A percentile compares a stretch with the other conserved stretches of the same genome.
Conservation (phyloP, 2,888 invertebrate species). For the Andrena minutula region DNA sequence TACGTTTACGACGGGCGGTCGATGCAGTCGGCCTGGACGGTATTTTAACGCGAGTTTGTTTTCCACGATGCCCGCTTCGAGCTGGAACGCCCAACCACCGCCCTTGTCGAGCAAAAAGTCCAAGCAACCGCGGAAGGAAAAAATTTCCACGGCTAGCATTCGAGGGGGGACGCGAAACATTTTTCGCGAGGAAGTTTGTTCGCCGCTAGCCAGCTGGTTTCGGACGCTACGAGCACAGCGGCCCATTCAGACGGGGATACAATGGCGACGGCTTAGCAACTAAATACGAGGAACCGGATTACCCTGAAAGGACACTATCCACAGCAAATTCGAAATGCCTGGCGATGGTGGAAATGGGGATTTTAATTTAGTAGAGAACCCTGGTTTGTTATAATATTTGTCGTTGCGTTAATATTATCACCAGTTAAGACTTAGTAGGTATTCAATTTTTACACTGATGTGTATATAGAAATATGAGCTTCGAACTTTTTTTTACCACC, state of each 20-base stretch:
- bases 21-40: background rate
- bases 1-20: background rate
- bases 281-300: conserved; percentile 1
- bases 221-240: background rate
- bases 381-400: no score
- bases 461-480: no score
- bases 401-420: no score
- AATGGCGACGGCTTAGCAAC: background rate
- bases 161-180: background rate
- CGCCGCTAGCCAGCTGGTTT: background rate
- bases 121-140: background rate
- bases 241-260: conserved; percentile 7
- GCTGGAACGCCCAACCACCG: background rate
- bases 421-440: no score
- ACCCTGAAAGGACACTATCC: background rate
- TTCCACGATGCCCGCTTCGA: background rate
- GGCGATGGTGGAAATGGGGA: background rate
- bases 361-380: background rate
- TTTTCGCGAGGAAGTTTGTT: background rate
- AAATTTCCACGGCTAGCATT: background rate
- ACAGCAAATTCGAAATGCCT: conserved; percentile 12
- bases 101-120: background rate
- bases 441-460: no score
- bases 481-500: no score
- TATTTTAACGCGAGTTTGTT: background rate